Conservation (phyloP, 2,113 vertebrate genomes). For the Phylloscopus whistleri region DNA sequence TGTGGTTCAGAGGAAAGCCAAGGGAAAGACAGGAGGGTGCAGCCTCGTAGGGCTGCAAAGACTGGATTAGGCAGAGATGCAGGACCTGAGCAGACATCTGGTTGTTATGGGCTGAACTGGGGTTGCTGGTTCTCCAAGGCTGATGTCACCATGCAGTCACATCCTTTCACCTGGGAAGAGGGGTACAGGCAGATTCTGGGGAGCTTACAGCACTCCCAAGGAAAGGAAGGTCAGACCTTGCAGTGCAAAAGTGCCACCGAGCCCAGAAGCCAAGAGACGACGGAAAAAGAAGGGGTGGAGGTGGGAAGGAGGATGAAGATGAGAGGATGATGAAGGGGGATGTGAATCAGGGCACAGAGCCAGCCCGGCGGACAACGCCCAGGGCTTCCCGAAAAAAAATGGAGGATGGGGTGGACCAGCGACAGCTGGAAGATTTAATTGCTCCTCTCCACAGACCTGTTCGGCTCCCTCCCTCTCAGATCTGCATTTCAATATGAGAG, state of each 20-base stretch:
- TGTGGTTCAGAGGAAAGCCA: not conserved
- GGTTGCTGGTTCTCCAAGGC: not conserved
- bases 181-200: not conserved
- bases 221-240: not conserved
- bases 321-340: not conserved
- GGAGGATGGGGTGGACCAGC: constrained; percentile 58
- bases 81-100: not conserved
- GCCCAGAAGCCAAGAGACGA: not conserved
- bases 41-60: not conserved
- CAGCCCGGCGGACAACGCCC: not conserved
- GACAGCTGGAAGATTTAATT: constrained; percentile 82
- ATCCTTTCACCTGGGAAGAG: not conserved
- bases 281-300: not conserved
- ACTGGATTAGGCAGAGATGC: not conserved
- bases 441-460: constrained; percentile 70
- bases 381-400: constrained; percentile 40
- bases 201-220: not conserved
- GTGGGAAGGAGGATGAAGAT: not conserved
- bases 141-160: not conserved
- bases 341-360: not conserved
- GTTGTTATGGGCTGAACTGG: not conserved
- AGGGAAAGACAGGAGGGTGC: not conserved
- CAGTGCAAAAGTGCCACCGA: not conserved
- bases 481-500: constrained; percentile 83
- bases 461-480: constrained; percentile 70